Conservation (phyloP, 2,888 invertebrate genomes). For the Sinotaia quadrata region DNA sequence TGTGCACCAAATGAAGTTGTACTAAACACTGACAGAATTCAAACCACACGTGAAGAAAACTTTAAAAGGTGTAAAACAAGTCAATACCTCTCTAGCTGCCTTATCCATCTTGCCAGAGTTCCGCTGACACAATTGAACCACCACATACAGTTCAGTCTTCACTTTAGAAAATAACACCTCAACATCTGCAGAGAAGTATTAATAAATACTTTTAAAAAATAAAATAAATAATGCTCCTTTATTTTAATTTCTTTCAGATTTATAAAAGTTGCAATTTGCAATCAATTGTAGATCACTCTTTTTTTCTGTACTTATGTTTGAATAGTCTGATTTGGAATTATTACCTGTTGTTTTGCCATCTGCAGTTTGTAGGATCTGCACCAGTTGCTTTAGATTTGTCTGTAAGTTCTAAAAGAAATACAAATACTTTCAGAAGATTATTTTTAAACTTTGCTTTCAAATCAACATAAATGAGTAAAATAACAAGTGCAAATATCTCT, state of each 20-base stretch:
- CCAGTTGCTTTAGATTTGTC: conserved; percentile 51
- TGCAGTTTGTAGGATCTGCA: conserved; percentile 45
- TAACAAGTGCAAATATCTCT: too few species aligned
- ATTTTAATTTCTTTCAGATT: background rate
- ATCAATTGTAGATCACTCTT: too few species aligned
- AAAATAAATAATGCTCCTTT: background rate
- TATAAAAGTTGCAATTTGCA: too few species aligned
- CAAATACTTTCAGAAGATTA: background rate
- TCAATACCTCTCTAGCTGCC: conserved; percentile 74
- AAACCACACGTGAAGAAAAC: too few species aligned
- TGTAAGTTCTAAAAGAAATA: conserved; percentile 56
- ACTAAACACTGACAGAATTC: too few species aligned
- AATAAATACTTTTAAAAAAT: too few species aligned
- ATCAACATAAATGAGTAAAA: too few species aligned
- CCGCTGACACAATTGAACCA: conserved; percentile 74
- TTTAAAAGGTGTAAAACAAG: too few species aligned
- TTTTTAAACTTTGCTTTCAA: too few species aligned
- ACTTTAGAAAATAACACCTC: conserved; percentile 54
- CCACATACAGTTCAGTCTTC: conserved; percentile 62
- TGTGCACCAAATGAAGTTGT: too few species aligned
- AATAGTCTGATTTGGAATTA: background rate
- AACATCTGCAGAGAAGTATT: conserved; percentile 43
- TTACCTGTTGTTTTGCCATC: conserved; percentile 32
- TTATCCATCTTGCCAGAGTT: conserved; percentile 73
- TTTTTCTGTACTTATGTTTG: background rate